phyloP scores from a whole-genome alignment of 1,140 invertebrate species.

The Philopotamus ludificatus region DNA sequence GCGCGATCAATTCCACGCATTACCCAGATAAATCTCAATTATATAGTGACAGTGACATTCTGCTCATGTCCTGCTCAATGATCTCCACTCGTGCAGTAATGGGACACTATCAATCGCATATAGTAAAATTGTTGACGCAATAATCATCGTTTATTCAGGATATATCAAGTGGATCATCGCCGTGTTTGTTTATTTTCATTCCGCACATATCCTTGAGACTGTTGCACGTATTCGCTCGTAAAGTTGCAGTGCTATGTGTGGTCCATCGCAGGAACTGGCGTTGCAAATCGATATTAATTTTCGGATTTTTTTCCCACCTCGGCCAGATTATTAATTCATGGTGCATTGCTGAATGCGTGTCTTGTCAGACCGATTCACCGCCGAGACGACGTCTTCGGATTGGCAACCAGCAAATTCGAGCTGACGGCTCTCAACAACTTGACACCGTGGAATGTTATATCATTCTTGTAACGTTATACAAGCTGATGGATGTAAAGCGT shows the following conservation, averaged over 20 bases:
- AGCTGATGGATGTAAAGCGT: too few species aligned
- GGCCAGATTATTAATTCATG: constrained; percentile 18
- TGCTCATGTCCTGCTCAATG: too few species aligned
- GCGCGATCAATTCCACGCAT: too few species aligned
- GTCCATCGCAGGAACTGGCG: neutral
- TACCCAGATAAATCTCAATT: constrained; percentile 31
- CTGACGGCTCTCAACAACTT: constrained; percentile 1
- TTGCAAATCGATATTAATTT: neutral
- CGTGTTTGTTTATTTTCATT: too few species aligned
- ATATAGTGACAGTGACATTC: constrained; percentile 32
- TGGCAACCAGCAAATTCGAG: constrained; percentile 14
- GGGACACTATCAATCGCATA: too few species aligned
- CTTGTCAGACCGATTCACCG: constrained; percentile 14
- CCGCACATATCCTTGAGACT: too few species aligned
- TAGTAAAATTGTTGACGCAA: too few species aligned
- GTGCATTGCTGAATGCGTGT: constrained; percentile 17
- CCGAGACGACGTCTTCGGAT: constrained; percentile 5
- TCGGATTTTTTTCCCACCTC: neutral
- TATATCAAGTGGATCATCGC: too few species aligned
- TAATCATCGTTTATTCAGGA: too few species aligned
- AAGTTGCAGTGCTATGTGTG: constrained; percentile 5
- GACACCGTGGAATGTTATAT: neutral
- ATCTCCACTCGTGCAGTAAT: too few species aligned
- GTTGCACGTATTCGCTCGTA: too few species aligned
- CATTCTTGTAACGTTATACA: too few species aligned